Conservation (phyloP, 2,888 invertebrate genomes). For the Metacarcinus magister region DNA sequence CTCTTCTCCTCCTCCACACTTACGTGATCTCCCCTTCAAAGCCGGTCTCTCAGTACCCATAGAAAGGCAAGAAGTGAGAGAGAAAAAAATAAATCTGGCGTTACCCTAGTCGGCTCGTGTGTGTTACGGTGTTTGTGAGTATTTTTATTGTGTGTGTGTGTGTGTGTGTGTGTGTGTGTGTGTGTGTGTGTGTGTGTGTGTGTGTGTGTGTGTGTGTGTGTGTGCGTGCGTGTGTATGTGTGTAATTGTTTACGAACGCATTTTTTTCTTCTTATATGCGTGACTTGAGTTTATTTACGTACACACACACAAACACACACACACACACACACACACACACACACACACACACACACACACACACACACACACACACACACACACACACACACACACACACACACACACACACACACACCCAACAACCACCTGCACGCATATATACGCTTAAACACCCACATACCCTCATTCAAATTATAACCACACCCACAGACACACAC, state of each 20-base stretch:
- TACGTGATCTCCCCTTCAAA: background rate
- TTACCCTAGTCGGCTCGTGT: background rate
- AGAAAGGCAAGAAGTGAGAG: background rate
- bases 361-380: conserved; percentile 15
- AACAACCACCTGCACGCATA: conserved; percentile 30
- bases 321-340: too few species aligned
- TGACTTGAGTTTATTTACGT: background rate
- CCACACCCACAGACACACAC: background rate
- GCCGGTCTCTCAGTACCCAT: background rate
- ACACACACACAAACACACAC: too few species aligned
- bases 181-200: conserved; percentile 36
- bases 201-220: conserved; percentile 30
- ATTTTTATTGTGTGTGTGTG: background rate
- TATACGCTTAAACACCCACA: conserved; percentile 21
- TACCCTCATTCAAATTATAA: conserved; percentile 19
- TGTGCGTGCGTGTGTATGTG: background rate
- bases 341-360: too few species aligned
- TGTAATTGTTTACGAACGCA: background rate
- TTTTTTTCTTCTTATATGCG: background rate
- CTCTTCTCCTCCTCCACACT: too few species aligned
- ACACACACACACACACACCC: background rate
- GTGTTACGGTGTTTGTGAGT: background rate
- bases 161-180: conserved; percentile 46
- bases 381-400: conserved; percentile 48
- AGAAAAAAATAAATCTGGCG: background rate